Conservation (phyloP, 2,797 vertebrate genomes). For the Apodemus agrarius region DNA sequence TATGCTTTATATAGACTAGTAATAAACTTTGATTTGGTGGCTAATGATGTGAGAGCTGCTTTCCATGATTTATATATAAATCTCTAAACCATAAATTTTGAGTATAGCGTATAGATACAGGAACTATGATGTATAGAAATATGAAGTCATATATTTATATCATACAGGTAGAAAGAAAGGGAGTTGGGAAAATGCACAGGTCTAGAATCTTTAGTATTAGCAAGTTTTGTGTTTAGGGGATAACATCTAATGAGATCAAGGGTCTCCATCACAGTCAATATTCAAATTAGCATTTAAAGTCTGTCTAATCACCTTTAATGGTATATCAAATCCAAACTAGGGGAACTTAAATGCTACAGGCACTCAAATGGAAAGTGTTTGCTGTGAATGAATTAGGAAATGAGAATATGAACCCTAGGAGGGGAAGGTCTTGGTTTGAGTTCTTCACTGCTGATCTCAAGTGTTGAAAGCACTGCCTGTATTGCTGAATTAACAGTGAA, state of each 20-base stretch:
- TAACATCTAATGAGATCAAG: background rate
- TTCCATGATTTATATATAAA: background rate
- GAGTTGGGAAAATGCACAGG: background rate
- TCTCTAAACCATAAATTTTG: background rate
- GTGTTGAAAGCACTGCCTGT: background rate
- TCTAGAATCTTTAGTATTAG: background rate
- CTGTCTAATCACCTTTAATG: background rate
- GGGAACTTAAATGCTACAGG: background rate
- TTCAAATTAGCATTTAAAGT: background rate
- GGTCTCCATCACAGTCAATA: background rate
- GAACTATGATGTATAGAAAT: background rate
- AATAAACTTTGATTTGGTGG: background rate
- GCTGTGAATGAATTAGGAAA: background rate
- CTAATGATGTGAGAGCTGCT: background rate
- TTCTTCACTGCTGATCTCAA: background rate
- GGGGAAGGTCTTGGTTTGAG: background rate
- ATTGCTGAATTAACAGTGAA: background rate
- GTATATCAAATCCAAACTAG: background rate
- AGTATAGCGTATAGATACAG: background rate
- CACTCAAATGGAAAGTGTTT: background rate
- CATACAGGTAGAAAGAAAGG: background rate
- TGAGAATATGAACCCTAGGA: background rate
- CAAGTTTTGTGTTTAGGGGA: background rate
- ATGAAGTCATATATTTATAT: background rate
- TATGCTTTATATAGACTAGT: background rate